These are phyloP conservation scores for Bradypus variegatus DNA, from an alignment of 2,797 vertebrate species.

Conservation along the genomic window DNA sequence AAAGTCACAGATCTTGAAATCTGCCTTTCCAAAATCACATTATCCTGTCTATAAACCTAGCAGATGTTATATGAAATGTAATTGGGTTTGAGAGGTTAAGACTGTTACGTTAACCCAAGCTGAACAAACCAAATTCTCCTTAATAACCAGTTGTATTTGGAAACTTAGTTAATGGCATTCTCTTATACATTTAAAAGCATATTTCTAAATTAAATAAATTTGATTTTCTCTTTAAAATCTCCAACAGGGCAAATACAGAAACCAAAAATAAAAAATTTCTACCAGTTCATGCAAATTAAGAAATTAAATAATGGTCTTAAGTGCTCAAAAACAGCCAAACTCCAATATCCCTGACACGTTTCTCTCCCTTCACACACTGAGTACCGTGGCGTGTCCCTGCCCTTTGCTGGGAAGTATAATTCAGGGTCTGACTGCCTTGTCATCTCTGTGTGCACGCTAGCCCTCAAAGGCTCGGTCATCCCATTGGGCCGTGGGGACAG, in stretches of 20 bases:
- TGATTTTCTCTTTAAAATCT: neutral
- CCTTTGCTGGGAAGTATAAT: too few species aligned
- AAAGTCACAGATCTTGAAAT: neutral
- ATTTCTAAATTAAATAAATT: neutral
- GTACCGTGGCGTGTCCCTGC: too few species aligned
- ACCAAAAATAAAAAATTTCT: neutral
- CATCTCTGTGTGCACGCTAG: too few species aligned
- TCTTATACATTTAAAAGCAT: neutral
- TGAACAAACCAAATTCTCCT: neutral
- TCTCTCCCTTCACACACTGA: too few species aligned
- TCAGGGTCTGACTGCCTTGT: too few species aligned
- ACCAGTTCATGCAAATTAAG: neutral
- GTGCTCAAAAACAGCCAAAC: neutral
- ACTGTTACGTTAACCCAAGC: neutral
- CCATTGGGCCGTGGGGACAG: too few species aligned
- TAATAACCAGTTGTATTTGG: neutral
- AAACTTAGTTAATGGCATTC: neutral
- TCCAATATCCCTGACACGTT: accelerated
- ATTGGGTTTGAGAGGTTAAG: neutral
- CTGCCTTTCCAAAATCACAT: neutral
- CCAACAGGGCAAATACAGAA: neutral
- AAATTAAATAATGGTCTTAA: accelerated
- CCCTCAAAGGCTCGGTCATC: too few species aligned
- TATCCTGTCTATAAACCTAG: neutral
- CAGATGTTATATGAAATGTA: neutral